These are phyloP conservation scores for Forbesichthys agassizii DNA, from an alignment of 2,113 vertebrate species.

Conservation along the genomic window DNA sequence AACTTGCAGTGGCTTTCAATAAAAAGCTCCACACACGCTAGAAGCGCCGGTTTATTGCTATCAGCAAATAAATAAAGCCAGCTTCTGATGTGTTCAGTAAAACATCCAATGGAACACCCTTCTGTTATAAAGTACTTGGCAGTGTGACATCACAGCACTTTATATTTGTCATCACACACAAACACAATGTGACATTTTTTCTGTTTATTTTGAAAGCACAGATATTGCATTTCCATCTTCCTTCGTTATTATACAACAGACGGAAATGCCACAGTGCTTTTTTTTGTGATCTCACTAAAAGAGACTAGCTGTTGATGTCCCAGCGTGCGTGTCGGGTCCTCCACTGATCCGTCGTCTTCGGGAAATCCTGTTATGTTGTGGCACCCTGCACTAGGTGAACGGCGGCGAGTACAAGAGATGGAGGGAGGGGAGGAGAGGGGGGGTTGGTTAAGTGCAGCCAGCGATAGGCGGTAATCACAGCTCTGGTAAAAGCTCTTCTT, in stretches of 20 bases:
- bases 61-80: background rate
- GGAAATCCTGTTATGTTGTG: slow-evolving; percentile 64
- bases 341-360: slow-evolving; percentile 45
- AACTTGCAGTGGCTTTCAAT: background rate
- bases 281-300: background rate
- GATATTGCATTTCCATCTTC: background rate
- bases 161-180: background rate
- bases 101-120: background rate
- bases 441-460: slow-evolving; percentile 75
- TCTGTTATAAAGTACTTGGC: background rate
- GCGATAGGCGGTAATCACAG: slow-evolving; percentile 75
- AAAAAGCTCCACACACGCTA: background rate
- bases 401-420: slow-evolving; percentile 41
- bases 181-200: too few species aligned
- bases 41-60: background rate
- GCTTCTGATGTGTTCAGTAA: background rate
- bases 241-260: background rate
- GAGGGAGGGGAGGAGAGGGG: slow-evolving; percentile 42
- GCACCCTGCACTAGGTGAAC: slow-evolving; percentile 60
- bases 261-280: background rate
- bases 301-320: background rate
- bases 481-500: slow-evolving; percentile 75
- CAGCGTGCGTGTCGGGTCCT: slow-evolving; percentile 28
- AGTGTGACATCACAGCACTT: background rate
- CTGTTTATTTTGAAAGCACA: background rate